Evolutionary conservation across 2,888 invertebrate genomes (phyloP), one percentile per base, ranked within the genome.

Genomic region (Melieria omissa): DNA sequence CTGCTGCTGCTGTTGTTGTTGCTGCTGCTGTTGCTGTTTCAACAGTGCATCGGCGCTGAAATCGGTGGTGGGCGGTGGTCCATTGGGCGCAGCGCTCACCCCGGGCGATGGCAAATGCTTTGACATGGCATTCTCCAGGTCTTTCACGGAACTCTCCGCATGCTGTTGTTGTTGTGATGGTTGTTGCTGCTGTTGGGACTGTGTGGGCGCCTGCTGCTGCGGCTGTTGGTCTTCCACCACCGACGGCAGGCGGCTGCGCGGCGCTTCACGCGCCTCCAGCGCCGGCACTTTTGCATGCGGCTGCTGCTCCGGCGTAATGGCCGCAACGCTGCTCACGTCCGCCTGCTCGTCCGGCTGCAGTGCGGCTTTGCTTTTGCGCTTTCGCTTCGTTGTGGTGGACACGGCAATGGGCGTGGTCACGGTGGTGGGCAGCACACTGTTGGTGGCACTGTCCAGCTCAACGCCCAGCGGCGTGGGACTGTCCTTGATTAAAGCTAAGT

Each of bases 71-170:
- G 93, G 92, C 12, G 88, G 86, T 46, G 73, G 77, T n/a, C 75
- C 74, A 57, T 78, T 77, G 42, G 63, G 71, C 74, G 79, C 81
- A 73, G 75, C 76, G 65, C 76, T 76, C 47, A 77, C 77, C 8
- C 78, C 78, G 8, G 90, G 89, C 44, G 90, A 89, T 4, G 95
- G 95, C 72, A 98, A 88, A 88, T 97, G 97, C 83, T 97, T 97
- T 29, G 97, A 97, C 97, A 98, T 98, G 61, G 96, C 97, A 83
- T 97, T 96, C 86, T 98, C 97, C 78, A 98, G 88, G 81, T 97
- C 97, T 86, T 96, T 95, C 0, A 86, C 86, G 8, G 86, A 85
- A 0, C 84, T 83, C 80, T 87, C 81, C 69, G 85, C 72, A 82
- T 86, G 82, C 65, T 78, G 78, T 67, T 76, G 74, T 62, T 73